Conservation (phyloP, 2,113 vertebrate species). For the Tragelaphus imberbis region DNA sequence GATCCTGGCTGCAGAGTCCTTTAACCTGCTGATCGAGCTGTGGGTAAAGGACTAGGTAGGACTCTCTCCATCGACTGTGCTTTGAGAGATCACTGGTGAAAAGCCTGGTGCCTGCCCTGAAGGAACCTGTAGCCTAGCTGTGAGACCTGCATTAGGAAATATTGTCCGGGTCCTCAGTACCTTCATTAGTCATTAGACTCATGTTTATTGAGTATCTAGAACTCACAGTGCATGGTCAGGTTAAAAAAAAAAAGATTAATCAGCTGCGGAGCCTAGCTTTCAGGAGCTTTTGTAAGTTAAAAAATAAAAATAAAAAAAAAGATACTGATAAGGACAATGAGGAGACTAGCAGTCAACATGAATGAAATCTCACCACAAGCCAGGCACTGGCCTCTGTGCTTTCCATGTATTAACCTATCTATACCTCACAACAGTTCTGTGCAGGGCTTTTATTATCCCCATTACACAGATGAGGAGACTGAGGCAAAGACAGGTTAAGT, state of each 20-base stretch:
- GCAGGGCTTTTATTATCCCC: accelerated
- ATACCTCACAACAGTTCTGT: too few relatives aligned
- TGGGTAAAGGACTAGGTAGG: too few relatives aligned
- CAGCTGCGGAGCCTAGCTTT: neutral
- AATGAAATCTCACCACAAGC: neutral
- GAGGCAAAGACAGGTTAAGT: neutral
- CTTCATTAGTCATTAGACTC: too few relatives aligned
- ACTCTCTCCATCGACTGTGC: accelerated
- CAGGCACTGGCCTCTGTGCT: neutral
- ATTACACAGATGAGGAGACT: neutral
- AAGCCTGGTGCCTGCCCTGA: neutral
- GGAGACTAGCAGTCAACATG: neutral
- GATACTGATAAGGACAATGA: neutral
- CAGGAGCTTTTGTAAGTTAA: neutral
- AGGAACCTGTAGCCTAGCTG: accelerated
- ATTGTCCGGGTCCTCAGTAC: neutral
- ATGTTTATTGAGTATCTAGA: neutral
- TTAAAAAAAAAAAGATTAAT: neutral
- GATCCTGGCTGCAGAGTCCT: neutral
- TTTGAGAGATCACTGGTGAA: too few relatives aligned
- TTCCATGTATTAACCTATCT: neutral
- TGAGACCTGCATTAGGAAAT: neutral
- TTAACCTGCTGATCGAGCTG: neutral
- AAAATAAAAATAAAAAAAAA: neutral
- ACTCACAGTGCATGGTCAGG: neutral